Conservation (phyloP, 1,140 invertebrate species). For the Drosophila yakuba region DNA sequence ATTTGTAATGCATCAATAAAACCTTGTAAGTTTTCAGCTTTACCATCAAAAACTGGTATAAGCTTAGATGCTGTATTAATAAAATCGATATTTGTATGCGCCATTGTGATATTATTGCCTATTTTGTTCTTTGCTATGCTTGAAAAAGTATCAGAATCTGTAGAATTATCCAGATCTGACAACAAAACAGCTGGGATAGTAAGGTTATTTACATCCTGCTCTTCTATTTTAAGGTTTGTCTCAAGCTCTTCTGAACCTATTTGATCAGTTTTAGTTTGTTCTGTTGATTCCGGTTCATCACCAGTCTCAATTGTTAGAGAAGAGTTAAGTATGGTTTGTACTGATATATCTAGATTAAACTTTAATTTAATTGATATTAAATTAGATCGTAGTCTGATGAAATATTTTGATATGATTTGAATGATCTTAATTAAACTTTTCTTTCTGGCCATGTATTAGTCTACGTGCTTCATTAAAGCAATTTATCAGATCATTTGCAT, state of each 20-base stretch:
- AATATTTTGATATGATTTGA: no score
- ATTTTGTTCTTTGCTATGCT: background rate
- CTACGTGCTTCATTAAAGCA: no score
- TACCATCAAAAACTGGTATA: background rate
- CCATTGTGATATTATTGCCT: background rate
- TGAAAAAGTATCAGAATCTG: background rate
- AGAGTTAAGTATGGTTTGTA: background rate
- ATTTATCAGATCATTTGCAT: no score
- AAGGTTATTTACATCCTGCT: background rate
- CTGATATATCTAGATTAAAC: no score
- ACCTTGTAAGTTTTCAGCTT: background rate
- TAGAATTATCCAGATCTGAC: conserved; percentile 1
- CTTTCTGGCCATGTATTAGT: no score
- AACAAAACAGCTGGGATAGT: background rate
- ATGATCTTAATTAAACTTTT: no score
- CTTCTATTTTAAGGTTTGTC: background rate
- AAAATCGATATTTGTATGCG: background rate
- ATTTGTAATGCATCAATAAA: no score
- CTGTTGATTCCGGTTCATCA: conserved; percentile 2
- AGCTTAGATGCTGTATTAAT: conserved; percentile 1
- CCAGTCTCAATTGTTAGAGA: conserved; percentile 13
- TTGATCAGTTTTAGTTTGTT: background rate
- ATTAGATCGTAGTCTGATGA: no score
- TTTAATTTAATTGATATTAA: no score
- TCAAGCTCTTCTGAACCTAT: background rate